These are phyloP conservation scores for Xestia sexstrigata DNA, from an alignment of 2,888 invertebrate species.

Conservation along the genomic window DNA sequence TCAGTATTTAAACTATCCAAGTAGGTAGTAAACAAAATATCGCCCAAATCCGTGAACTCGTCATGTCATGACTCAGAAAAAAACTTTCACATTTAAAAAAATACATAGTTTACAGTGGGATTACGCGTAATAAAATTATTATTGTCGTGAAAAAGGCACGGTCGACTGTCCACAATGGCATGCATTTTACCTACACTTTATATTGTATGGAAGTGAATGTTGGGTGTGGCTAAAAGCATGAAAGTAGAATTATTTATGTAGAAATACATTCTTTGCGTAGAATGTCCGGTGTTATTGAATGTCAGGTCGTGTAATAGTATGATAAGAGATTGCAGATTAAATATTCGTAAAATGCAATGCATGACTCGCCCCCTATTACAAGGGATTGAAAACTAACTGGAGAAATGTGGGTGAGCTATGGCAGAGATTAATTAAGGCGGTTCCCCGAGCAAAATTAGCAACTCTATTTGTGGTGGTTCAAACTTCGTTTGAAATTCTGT, in stretches of 20 bases:
- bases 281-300: conserved; percentile 26
- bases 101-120: conserved; percentile 12
- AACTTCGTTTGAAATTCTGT: too few species aligned
- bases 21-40: conserved; percentile 1
- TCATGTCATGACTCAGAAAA: conserved; percentile 36
- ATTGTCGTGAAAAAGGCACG: conserved; percentile 42
- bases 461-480: too few species aligned
- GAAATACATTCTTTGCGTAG: conserved; percentile 52
- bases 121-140: conserved; percentile 30
- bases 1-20: not conserved
- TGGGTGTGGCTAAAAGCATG: conserved; percentile 57
- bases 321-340: conserved; percentile 15
- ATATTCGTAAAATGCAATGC: conserved; percentile 9
- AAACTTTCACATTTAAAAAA: conserved; percentile 43
- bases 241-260: conserved; percentile 54
- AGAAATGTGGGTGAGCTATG: not conserved
- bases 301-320: conserved; percentile 21
- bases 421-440: not conserved
- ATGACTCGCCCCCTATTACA: not conserved
- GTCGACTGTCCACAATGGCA: conserved; percentile 47
- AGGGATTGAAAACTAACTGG: not conserved
- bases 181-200: conserved; percentile 31
- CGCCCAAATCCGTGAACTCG: conserved; percentile 2
- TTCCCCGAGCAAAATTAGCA: too few species aligned
- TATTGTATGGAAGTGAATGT: conserved; percentile 30